phyloP scores from a whole-genome alignment of 2,888 invertebrate genomes.

The Cheilosia impressa region DNA sequence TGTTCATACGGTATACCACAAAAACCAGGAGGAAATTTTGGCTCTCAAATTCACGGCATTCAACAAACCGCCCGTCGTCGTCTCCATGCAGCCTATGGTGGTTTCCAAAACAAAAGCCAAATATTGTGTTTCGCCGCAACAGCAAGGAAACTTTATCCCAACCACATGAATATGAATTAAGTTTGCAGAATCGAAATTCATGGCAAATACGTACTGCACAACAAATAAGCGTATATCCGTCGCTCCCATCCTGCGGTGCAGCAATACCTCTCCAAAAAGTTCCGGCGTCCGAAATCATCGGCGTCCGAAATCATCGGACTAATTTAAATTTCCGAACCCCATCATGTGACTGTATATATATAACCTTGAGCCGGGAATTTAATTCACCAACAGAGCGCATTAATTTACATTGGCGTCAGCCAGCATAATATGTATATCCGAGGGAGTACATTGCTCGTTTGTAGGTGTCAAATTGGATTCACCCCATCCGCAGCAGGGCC shows the following conservation, averaged over 20 bases:
- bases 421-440: conserved; percentile 17
- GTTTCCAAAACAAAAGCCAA: no score
- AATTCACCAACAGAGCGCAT: conserved; percentile 26
- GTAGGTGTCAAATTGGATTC: conserved; percentile 23
- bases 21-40: no score
- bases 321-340: conserved; percentile 31
- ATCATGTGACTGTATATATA: conserved; percentile 10
- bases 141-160: no score
- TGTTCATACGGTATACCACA: no score
- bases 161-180: no score
- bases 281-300: conserved; percentile 1
- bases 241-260: background rate
- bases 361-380: conserved; percentile 33
- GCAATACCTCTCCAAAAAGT: background rate
- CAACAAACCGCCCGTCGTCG: no score
- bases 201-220: background rate
- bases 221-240: background rate
- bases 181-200: background rate
- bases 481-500: background rate
- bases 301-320: conserved; percentile 9
- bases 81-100: no score
- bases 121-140: no score
- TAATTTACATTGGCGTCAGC: conserved; percentile 40
- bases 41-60: no score
- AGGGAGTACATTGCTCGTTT: conserved; percentile 4